Conservation (phyloP, 2,113 vertebrate genomes). For the Microtus oregoni region DNA sequence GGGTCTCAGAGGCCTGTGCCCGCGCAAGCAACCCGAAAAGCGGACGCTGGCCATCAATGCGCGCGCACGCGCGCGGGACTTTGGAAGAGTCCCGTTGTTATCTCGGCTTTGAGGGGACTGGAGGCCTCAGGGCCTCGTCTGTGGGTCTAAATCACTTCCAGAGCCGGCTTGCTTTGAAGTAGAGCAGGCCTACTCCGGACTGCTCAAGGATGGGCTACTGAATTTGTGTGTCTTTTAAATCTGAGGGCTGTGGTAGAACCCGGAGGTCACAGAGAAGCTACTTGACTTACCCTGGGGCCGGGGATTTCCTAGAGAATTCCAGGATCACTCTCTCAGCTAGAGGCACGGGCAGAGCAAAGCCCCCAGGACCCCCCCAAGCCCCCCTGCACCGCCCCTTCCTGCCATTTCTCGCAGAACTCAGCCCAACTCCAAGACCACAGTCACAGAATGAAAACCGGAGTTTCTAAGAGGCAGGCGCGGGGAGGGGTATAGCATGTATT, state of each 20-base stretch:
- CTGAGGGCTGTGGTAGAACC: neutral
- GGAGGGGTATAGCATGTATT: rapidly evolving
- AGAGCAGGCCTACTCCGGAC: neutral
- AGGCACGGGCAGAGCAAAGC: neutral
- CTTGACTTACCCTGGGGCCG: neutral
- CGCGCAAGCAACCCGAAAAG: rapidly evolving
- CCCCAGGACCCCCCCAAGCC: neutral
- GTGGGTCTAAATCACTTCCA: neutral
- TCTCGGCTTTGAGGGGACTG: neutral
- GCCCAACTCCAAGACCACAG: neutral
- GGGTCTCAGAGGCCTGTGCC: neutral
- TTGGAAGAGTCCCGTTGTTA: neutral
- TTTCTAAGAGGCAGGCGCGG: neutral
- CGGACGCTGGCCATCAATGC: neutral
- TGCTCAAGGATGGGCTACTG: neutral
- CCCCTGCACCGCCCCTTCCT: neutral
- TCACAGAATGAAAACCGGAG: neutral
- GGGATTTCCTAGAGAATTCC: neutral
- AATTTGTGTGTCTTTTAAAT: neutral
- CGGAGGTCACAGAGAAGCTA: no score
- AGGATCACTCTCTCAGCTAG: neutral
- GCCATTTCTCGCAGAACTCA: neutral
- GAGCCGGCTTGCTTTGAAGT: neutral
- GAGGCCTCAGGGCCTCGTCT: neutral
- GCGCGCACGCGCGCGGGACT: neutral